Percentiles rank a stretch among this genome's conserved stretches.
Conservation (phyloP, 1,140 invertebrate species). For the Zophobas atratus region DNA sequence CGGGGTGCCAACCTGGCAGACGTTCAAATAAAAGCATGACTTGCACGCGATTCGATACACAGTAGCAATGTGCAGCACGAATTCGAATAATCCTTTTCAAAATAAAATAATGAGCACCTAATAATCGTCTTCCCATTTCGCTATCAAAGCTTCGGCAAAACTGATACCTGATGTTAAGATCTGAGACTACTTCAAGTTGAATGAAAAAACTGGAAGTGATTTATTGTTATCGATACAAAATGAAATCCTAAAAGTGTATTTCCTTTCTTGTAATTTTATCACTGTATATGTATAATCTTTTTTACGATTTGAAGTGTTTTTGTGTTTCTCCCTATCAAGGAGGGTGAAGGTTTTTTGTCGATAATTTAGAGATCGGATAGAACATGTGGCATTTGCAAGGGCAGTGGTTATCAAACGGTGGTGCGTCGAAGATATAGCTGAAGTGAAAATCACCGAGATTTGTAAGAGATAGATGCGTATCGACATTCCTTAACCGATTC, state of each 20-base stretch:
- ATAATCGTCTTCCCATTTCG: slow-evolving; percentile 17
- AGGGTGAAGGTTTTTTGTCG: slow-evolving; percentile 28
- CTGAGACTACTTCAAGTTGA: too few species aligned
- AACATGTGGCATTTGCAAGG: slow-evolving; percentile 34
- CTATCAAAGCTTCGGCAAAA: slow-evolving; percentile 11
- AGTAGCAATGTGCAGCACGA: slow-evolving; percentile 55
- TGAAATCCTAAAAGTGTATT: not conserved
- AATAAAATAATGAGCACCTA: slow-evolving; percentile 28
- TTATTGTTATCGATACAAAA: not conserved
- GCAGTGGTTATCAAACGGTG: slow-evolving; percentile 24
- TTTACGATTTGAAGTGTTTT: not conserved
- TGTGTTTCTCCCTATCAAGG: slow-evolving; percentile 4
- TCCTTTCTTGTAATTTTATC: slow-evolving; percentile 4
- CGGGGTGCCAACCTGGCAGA: slow-evolving; percentile 42
- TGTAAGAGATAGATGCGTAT: too few species aligned
- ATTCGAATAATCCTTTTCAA: slow-evolving; percentile 42
- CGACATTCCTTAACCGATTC: too few species aligned
- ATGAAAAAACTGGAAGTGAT: too few species aligned
- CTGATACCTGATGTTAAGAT: not conserved
- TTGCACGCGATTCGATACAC: slow-evolving; percentile 49
- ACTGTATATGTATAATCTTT: slow-evolving; percentile 2
- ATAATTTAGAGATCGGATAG: slow-evolving; percentile 24
- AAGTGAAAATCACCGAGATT: not conserved
- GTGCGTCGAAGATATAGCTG: slow-evolving; percentile 25
- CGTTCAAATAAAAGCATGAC: slow-evolving; percentile 42